A percentile compares a stretch with the other conserved stretches of the same genome.
Evolutionary conservation across 2,113 vertebrate species (phyloP).

Genomic region (Microtus oregoni): DNA sequence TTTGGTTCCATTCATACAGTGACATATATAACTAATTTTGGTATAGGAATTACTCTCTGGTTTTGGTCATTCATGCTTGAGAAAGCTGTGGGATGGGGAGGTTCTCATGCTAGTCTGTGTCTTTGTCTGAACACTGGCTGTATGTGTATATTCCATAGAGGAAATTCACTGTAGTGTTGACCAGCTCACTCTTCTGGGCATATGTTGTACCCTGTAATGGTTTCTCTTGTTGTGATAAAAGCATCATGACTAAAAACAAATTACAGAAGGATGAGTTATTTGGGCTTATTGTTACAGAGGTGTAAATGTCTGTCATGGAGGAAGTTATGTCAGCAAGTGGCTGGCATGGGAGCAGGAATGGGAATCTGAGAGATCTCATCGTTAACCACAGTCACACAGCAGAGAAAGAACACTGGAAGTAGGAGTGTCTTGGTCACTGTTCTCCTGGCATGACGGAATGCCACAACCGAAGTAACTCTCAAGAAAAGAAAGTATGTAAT

Average conservation of each 20-base stretch:
- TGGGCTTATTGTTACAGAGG: not conserved
- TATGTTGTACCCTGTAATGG: not conserved
- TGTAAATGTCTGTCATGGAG: not conserved
- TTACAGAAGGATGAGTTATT: not conserved
- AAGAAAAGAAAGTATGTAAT: not conserved
- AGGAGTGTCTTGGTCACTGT: not conserved
- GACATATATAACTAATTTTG: not conserved
- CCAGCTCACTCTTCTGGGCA: not conserved
- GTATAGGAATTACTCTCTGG: not conserved
- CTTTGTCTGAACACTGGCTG: not conserved
- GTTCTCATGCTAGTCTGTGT: not conserved
- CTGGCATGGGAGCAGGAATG: not conserved
- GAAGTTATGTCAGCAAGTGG: not conserved
- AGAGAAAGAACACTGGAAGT: not conserved
- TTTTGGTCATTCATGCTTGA: not conserved
- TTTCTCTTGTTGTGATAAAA: not conserved
- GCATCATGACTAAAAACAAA: not conserved
- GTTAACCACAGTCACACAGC: not conserved
- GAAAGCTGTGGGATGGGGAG: not conserved
- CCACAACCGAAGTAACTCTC: not conserved
- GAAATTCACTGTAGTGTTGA: not conserved
- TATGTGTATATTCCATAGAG: rapidly evolving
- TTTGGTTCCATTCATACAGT: not conserved
- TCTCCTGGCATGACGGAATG: not conserved
- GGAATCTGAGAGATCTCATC: not conserved